Evolutionary conservation across 1,140 invertebrate genomes (phyloP), one percentile per base, ranked within the genome.

Genomic region (Micrasema longulum): DNA sequence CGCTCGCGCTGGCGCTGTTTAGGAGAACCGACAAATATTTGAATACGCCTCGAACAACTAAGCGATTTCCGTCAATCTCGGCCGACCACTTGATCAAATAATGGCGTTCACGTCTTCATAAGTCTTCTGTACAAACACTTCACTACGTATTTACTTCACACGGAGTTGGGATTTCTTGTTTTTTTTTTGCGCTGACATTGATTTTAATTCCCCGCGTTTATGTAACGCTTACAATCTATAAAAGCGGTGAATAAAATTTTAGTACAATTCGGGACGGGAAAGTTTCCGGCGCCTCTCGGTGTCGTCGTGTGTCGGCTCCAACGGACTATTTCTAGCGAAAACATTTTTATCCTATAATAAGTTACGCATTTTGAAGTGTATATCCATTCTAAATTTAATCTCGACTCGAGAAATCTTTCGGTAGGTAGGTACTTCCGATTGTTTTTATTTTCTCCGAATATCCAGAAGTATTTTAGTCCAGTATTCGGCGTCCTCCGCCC

Each of bases 301-400:
- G 47, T 53, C 64, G 64, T 66, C 45, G 64, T 47, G 47, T 47
- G 64, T 53, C 38, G 47, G 31, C 64, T 53, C 45, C 64, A 48
- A 2, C 38, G 16, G 47, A 52, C 31, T 66, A 66, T 53, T 66
- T 53, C 18, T 52, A 66, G 64, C 64, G 64, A 66, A 66, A 20
- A 66, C 47, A 66, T 66, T 66, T 66, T 52, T 66, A 66, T 52
- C 47, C 64, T 52, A 66, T 66, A 66, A 66, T 66, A 66, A 66
- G 57, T 63, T 63, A 63, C 57, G 12, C 57, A 63, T 63, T 63
- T 63, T 18, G 53, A 57, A 57, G 23, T 64, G n/a, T 64, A 64
- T 47, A 64, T 16, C 60, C 23, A 66, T 38, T 66, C 64, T 66
- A 66, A 36, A 53, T 66, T 66, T 66, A 66, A 31, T 22, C 47